phyloP scores from a whole-genome alignment of 2,888 invertebrate genomes.

The Callosobruchus maculatus region DNA sequence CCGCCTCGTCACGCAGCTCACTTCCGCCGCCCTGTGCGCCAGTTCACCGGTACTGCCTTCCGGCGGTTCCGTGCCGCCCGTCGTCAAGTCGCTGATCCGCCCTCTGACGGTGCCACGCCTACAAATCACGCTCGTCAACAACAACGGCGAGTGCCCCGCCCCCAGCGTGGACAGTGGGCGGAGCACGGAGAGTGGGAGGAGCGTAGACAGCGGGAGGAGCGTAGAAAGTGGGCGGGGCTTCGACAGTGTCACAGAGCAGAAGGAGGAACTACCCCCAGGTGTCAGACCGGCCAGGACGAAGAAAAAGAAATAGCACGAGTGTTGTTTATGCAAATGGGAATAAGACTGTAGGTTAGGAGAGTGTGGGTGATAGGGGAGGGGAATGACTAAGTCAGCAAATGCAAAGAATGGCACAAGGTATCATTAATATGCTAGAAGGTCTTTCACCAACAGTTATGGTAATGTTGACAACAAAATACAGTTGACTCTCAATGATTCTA shows the following conservation, averaged over 20 bases:
- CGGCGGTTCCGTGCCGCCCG: slow-evolving; percentile 50
- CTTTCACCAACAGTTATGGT: no score
- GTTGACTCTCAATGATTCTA: no score
- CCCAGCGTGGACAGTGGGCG: slow-evolving; percentile 22
- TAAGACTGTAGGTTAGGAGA: slow-evolving; percentile 1
- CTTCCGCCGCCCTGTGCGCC: slow-evolving; percentile 59
- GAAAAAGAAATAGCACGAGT: slow-evolving; percentile 47
- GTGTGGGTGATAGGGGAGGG: no score
- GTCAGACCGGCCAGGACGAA: slow-evolving; percentile 48
- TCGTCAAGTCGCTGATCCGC: slow-evolving; percentile 56
- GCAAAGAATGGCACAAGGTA: background rate
- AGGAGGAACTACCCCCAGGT: slow-evolving; percentile 20
- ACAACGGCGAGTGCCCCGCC: slow-evolving; percentile 34
- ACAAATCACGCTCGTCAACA: slow-evolving; percentile 48
- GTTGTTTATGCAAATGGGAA: slow-evolving; percentile 35
- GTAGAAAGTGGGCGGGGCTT: slow-evolving; percentile 1
- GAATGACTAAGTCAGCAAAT: background rate
- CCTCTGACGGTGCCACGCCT: slow-evolving; percentile 58
- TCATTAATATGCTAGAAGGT: no score
- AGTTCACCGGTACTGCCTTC: slow-evolving; percentile 59
- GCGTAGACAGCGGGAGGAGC: no score
- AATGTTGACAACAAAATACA: no score
- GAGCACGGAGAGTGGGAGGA: no score
- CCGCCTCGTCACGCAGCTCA: slow-evolving; percentile 55
- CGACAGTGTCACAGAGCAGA: slow-evolving; percentile 1